phyloP scores from a whole-genome alignment of 2,797 vertebrate species.

The Nannoperca obscura region DNA sequence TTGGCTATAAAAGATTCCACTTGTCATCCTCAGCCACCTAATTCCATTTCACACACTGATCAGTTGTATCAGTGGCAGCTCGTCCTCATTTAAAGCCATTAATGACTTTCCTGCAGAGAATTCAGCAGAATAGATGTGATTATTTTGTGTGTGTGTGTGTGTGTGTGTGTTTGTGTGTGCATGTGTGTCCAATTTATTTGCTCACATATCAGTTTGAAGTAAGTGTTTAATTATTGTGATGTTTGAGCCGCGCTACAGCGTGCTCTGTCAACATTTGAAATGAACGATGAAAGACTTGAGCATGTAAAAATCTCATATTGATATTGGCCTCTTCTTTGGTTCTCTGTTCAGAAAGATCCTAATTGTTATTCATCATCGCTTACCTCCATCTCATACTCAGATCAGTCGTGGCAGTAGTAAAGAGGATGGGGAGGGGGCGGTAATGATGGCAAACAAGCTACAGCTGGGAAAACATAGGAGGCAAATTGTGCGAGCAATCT shows the following conservation, averaged over 20 bases:
- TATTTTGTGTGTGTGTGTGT: slow-evolving; percentile 51
- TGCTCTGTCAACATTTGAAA: slow-evolving; percentile 61
- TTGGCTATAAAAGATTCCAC: slow-evolving; percentile 69
- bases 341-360: slow-evolving; percentile 42
- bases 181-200: slow-evolving; percentile 52
- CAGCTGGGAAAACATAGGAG: slow-evolving; percentile 60
- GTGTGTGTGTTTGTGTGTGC: slow-evolving; percentile 11
- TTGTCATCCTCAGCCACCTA: slow-evolving; percentile 74
- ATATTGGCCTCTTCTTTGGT: slow-evolving; percentile 42
- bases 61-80: slow-evolving; percentile 67
- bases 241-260: slow-evolving; percentile 21
- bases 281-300: slow-evolving; percentile 39
- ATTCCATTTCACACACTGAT: slow-evolving; percentile 74
- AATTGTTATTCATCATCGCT: slow-evolving; percentile 56
- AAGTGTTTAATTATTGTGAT: slow-evolving; percentile 68
- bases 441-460: slow-evolving; percentile 45
- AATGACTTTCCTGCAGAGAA: slow-evolving; percentile 72
- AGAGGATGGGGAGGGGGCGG: slow-evolving; percentile 33
- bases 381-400: slow-evolving; percentile 44
- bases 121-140: slow-evolving; percentile 61
- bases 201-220: slow-evolving; percentile 57
- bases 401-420: slow-evolving; percentile 41
- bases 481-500: slow-evolving; percentile 19
- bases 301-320: slow-evolving; percentile 48
- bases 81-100: slow-evolving; percentile 74